Conservation (phyloP, 2,797 vertebrate genomes). For the Platalea minor region DNA sequence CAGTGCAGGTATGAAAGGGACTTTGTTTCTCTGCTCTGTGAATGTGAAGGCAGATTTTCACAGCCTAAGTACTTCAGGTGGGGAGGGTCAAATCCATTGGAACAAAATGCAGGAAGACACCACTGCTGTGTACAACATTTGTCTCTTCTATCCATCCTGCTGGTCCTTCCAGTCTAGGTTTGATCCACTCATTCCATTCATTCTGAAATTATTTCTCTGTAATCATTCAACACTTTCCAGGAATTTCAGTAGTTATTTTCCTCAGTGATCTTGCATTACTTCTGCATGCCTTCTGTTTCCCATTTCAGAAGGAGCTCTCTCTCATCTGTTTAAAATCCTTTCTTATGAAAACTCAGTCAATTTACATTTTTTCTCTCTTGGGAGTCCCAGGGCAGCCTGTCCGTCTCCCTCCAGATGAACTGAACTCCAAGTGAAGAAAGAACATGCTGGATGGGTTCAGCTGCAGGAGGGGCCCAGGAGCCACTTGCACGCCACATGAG, state of each 20-base stretch:
- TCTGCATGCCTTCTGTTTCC: not conserved
- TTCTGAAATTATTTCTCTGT: not conserved
- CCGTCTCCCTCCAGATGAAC: not conserved
- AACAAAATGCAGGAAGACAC: not conserved
- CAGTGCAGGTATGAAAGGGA: not conserved
- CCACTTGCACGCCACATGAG: fast-evolving
- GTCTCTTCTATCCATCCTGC: not conserved
- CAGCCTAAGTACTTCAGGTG: not conserved
- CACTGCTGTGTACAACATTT: not conserved
- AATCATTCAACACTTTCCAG: not conserved
- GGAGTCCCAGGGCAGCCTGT: not conserved
- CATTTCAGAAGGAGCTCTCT: not conserved
- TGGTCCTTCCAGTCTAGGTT: not conserved
- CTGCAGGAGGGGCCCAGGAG: not conserved
- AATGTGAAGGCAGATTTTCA: not conserved
- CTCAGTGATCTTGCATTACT: not conserved
- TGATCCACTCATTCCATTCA: not conserved
- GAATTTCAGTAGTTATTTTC: not conserved
- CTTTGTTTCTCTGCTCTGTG: not conserved
- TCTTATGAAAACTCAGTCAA: not conserved
- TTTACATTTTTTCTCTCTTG: not conserved
- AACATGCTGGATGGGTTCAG: not conserved
- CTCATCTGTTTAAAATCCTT: not conserved
- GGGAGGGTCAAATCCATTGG: not conserved
- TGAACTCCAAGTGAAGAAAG: not conserved